Conservation (phyloP, 2,797 vertebrate genomes). For the Gouania willdenowi region DNA sequence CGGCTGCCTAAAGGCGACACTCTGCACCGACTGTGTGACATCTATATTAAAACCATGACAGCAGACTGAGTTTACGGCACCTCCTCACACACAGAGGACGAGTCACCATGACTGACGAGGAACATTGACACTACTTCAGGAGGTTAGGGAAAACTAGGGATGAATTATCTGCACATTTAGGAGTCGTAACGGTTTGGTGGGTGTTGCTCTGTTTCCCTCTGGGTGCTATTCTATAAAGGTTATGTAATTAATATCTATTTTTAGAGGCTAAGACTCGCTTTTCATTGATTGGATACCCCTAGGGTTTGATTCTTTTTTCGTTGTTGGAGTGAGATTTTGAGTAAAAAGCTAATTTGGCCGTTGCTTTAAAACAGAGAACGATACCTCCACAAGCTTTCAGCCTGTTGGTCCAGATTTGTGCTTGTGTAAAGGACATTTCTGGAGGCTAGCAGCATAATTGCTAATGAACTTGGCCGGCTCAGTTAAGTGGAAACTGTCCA, state of each 20-base stretch:
- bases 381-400: constrained; percentile 15
- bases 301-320: constrained; percentile 2
- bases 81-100: constrained; percentile 17
- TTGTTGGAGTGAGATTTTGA: not conserved
- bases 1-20: constrained; percentile 57
- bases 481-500: constrained; percentile 39
- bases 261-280: constrained; percentile 2
- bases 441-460: constrained; percentile 49
- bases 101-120: constrained; percentile 12
- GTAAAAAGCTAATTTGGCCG: constrained; percentile 11
- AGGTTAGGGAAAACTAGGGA: constrained; percentile 10
- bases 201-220: not conserved
- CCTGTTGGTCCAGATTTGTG: constrained; percentile 32
- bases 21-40: constrained; percentile 54
- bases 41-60: constrained; percentile 53
- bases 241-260: constrained; percentile 17
- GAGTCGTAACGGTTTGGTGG: not conserved
- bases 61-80: constrained; percentile 31
- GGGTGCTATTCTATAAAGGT: constrained; percentile 5
- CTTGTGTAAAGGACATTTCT: constrained; percentile 43
- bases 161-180: constrained; percentile 12
- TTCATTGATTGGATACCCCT: constrained; percentile 1
- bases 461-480: constrained; percentile 50
- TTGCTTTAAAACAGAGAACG: constrained; percentile 12
- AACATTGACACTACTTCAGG: constrained; percentile 13